These are phyloP conservation scores for Muntiacus muntjak DNA, from an alignment of 2,113 vertebrate genomes.

Conservation along the genomic window DNA sequence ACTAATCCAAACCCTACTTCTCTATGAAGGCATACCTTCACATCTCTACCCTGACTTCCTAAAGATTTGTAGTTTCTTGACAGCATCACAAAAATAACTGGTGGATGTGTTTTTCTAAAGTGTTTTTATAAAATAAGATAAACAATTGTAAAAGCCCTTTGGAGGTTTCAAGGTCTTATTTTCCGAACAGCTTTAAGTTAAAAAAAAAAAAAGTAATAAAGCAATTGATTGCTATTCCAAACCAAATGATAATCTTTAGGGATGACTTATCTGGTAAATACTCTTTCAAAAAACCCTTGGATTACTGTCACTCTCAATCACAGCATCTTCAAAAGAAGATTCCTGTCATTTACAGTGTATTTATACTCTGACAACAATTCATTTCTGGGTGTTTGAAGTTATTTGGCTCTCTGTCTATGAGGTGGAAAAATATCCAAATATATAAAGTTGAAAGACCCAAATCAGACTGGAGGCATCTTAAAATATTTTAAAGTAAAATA, in stretches of 20 bases:
- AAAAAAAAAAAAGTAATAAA: not conserved
- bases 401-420: not conserved
- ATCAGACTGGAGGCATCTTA: not conserved
- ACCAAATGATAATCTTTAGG: slow-evolving; percentile 22
- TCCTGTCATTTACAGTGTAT: not conserved
- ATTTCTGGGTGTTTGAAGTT: not conserved
- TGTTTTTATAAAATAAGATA: not conserved
- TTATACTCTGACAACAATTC: not conserved
- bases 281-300: not conserved
- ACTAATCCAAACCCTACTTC: not conserved
- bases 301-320: not conserved
- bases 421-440: not conserved
- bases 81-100: not conserved
- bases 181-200: not conserved
- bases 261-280: not conserved
- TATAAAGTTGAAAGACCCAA: not conserved
- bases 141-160: slow-evolving; percentile 15
- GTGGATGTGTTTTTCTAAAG: not conserved
- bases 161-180: not conserved
- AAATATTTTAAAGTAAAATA: slow-evolving; percentile 36
- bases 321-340: slow-evolving; percentile 4
- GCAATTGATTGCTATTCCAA: not conserved
- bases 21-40: not conserved
- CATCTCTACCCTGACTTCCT: not conserved
- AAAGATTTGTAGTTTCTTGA: not conserved